A percentile compares a stretch with the other conserved stretches of the same genome.
These are phyloP conservation scores for Hemibagrus wyckioides DNA, from an alignment of 2,113 vertebrate species.

Conservation along the genomic window DNA sequence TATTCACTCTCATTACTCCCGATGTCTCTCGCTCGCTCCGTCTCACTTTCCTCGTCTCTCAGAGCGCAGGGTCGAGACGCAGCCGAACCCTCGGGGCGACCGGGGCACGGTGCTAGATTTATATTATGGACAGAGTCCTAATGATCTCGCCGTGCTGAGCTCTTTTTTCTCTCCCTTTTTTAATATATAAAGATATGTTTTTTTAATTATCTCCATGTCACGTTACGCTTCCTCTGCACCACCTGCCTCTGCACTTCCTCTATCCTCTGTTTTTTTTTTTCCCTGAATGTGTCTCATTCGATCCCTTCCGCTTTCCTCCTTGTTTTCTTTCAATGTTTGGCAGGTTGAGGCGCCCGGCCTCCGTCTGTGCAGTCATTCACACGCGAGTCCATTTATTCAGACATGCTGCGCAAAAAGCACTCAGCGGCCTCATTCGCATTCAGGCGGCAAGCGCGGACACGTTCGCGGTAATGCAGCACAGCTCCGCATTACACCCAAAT, in stretches of 20 bases:
- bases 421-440: slow-evolving; percentile 39
- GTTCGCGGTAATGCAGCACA: slow-evolving; percentile 28
- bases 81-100: slow-evolving; percentile 64
- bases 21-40: slow-evolving; percentile 25
- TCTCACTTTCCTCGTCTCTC: background rate
- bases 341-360: slow-evolving; percentile 24
- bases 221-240: slow-evolving; percentile 65
- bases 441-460: slow-evolving; percentile 17
- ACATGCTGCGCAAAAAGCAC: slow-evolving; percentile 37
- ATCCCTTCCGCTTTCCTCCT: slow-evolving; percentile 9
- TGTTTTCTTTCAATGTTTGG: slow-evolving; percentile 43
- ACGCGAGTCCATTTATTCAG: slow-evolving; percentile 47
- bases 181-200: slow-evolving; percentile 68
- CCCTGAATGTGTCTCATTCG: slow-evolving; percentile 17
- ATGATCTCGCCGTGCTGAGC: slow-evolving; percentile 57
- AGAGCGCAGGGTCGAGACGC: slow-evolving; percentile 21
- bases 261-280: slow-evolving; percentile 12
- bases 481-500: slow-evolving; percentile 20
- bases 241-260: slow-evolving; percentile 59
- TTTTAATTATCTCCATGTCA: slow-evolving; percentile 73
- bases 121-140: slow-evolving; percentile 66
- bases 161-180: slow-evolving; percentile 55
- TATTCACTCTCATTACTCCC: slow-evolving; percentile 22
- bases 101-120: slow-evolving; percentile 62
- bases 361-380: slow-evolving; percentile 51